Conservation (phyloP, 2,797 vertebrate species). For the Mormyrops attenuatus region DNA sequence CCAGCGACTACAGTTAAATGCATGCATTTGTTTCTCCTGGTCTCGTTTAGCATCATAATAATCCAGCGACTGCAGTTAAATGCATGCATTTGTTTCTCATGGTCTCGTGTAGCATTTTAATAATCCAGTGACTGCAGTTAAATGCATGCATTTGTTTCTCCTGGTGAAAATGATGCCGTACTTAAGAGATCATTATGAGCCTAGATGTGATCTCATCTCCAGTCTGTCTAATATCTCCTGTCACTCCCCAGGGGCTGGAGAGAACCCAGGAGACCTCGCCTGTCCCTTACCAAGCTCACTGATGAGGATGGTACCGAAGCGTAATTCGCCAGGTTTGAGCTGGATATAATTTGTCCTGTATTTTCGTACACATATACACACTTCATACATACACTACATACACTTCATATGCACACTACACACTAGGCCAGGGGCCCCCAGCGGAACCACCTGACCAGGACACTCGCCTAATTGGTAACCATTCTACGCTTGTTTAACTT, state of each 20-base stretch:
- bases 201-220: no score
- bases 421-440: background rate
- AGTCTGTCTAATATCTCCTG: no score
- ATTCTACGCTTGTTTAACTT: background rate
- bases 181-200: no score
- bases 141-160: background rate
- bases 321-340: background rate
- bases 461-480: background rate
- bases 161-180: background rate
- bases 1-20: no score
- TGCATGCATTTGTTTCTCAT: no score
- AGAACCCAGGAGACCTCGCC: background rate
- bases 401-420: background rate
- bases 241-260: background rate
- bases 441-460: background rate
- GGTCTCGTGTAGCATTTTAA: background rate
- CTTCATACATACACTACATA: background rate
- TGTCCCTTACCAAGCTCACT: background rate
- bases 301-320: background rate
- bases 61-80: no score
- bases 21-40: no score
- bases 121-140: background rate
- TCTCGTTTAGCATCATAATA: no score
- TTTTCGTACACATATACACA: background rate
- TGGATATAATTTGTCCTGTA: background rate